Conservation (phyloP, 2,797 vertebrate species). For the Rhyacichthys aspro region DNA sequence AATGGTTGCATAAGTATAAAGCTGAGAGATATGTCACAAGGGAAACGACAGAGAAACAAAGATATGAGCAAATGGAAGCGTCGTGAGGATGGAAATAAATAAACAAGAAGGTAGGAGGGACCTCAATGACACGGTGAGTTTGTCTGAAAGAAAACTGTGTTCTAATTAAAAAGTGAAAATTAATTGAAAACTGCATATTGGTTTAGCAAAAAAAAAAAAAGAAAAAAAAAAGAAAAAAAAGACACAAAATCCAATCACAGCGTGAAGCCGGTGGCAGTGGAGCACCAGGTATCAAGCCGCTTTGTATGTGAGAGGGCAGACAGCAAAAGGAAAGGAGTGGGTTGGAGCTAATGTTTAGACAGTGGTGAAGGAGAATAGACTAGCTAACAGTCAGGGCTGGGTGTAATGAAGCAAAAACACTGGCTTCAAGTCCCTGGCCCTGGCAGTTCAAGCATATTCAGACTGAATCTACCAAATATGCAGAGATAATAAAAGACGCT, state of each 20-base stretch:
- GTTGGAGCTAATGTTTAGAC: not conserved
- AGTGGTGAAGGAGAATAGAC: not conserved
- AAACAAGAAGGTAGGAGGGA: conserved; percentile 5
- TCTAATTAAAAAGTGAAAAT: conserved; percentile 38
- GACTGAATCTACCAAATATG: not conserved
- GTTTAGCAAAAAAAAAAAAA: not conserved
- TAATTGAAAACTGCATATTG: conserved; percentile 25
- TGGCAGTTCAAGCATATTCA: not conserved
- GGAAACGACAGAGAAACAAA: conserved; percentile 2
- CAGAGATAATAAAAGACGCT: not conserved
- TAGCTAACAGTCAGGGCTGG: not conserved
- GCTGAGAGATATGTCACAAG: not conserved
- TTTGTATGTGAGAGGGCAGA: not conserved
- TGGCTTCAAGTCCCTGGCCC: not conserved
- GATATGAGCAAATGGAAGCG: conserved; percentile 1
- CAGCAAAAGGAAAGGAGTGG: not conserved
- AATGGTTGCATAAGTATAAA: too few species aligned
- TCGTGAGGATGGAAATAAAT: conserved; percentile 5
- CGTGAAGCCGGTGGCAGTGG: conserved; percentile 6
- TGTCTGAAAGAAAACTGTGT: conserved; percentile 6
- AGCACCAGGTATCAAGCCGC: conserved; percentile 12
- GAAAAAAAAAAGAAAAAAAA: too few species aligned
- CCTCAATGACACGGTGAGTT: not conserved
- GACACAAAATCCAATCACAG: too few species aligned
- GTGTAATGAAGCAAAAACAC: not conserved